A percentile compares a stretch with the other conserved stretches of the same genome.
phyloP scores from a whole-genome alignment of 2,113 vertebrate genomes.

The Zootoca vivipara region DNA sequence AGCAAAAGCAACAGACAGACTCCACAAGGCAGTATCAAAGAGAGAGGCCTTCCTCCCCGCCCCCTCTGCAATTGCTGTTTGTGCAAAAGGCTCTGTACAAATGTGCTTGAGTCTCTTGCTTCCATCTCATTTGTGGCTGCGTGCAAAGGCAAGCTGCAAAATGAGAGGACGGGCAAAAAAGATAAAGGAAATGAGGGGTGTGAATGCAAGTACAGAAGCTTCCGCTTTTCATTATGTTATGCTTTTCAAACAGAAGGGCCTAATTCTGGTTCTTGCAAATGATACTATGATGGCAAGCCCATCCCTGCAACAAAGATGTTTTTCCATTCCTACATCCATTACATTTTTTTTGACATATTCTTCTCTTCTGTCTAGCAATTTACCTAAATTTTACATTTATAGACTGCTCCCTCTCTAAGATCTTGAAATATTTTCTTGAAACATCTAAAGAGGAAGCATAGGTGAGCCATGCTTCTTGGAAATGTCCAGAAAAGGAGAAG shows the following conservation, averaged over 20 bases:
- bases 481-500: not conserved
- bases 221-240: fast-evolving
- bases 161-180: not conserved
- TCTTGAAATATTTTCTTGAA: not conserved
- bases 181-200: fast-evolving
- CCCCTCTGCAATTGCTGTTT: slow-evolving; percentile 28
- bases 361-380: not conserved
- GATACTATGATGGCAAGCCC: not conserved
- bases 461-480: not conserved
- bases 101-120: slow-evolving; percentile 40
- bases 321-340: not conserved
- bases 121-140: slow-evolving; percentile 29
- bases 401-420: not conserved
- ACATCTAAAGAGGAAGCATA: not conserved
- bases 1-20: slow-evolving; percentile 53
- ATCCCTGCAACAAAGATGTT: not conserved
- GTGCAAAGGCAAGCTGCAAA: slow-evolving; percentile 33
- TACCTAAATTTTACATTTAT: not conserved
- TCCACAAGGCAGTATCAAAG: slow-evolving; percentile 41
- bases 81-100: slow-evolving; percentile 33
- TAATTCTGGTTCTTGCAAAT: not conserved
- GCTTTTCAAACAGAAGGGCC: slow-evolving; percentile 9
- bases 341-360: not conserved
- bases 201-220: not conserved
- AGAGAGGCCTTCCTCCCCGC: not conserved